Evolutionary conservation across 2,113 vertebrate species (phyloP).

Genomic region (Callithrix jacchus): DNA sequence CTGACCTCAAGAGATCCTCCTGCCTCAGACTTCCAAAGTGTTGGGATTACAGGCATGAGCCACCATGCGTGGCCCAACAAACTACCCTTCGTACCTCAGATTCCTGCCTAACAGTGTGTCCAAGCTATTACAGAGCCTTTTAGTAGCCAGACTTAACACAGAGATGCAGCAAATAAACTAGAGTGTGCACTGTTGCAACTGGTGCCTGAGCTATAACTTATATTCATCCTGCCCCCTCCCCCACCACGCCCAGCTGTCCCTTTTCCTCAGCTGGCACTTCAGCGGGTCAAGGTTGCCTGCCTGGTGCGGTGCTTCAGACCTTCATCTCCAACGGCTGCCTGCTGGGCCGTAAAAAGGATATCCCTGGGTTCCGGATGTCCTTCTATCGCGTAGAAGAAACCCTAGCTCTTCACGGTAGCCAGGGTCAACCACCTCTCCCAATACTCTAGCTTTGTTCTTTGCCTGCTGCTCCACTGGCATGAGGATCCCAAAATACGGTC

Average conservation of each 20-base stretch:
- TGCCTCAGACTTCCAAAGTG: too few relatives aligned
- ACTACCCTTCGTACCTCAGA: background rate
- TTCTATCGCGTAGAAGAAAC: background rate
- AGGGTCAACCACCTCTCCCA: background rate
- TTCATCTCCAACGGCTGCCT: background rate
- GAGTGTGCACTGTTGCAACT: accelerated
- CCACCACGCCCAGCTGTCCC: background rate
- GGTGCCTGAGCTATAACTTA: background rate
- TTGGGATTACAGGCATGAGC: too few relatives aligned
- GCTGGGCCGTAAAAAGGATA: background rate
- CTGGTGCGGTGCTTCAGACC: background rate
- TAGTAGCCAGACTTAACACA: accelerated
- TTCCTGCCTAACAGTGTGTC: too few relatives aligned
- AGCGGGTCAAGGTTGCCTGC: background rate
- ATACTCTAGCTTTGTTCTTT: background rate
- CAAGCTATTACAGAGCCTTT: background rate
- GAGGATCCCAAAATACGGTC: background rate
- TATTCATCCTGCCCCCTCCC: background rate
- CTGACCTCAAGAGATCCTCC: too few relatives aligned
- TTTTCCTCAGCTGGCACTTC: background rate
- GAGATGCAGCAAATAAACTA: too few relatives aligned
- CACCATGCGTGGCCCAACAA: too few relatives aligned
- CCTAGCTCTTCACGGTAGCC: background rate
- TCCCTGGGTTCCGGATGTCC: too few relatives aligned
- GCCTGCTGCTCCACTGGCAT: too few relatives aligned